Evolutionary conservation across 2,113 vertebrate species (phyloP).

Genomic region (Neopipo cinnamomea): DNA sequence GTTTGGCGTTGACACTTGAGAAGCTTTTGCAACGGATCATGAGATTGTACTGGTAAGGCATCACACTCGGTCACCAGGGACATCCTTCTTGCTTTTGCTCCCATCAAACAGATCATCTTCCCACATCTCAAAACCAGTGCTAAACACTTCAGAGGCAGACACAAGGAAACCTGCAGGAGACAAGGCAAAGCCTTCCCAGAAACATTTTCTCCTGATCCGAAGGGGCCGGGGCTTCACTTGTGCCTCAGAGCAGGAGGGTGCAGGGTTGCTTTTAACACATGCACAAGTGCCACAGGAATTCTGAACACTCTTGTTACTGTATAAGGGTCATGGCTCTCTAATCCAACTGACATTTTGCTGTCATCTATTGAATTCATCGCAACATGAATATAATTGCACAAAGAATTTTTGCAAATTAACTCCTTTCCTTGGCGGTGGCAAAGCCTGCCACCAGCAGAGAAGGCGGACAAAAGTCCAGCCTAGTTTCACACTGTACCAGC

Average conservation of each 20-base stretch:
- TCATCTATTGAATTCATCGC: background rate
- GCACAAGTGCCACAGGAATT: background rate
- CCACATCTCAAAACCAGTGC: background rate
- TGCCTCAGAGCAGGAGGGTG: background rate
- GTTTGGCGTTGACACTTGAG: background rate
- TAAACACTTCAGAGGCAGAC: background rate
- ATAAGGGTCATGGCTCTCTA: background rate
- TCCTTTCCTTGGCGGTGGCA: background rate
- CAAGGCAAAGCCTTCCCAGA: background rate
- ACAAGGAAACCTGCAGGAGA: background rate
- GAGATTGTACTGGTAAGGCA: background rate
- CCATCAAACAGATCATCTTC: background rate
- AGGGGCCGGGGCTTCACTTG: background rate
- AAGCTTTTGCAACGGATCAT: background rate
- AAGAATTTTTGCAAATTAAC: background rate
- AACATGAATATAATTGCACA: background rate
- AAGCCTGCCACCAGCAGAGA: background rate
- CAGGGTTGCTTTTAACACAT: background rate
- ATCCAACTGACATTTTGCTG: background rate
- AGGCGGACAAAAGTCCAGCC: background rate
- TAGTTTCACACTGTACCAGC: background rate
- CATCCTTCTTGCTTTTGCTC: background rate
- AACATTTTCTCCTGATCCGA: background rate
- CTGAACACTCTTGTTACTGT: background rate
- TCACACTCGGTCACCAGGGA: rapidly evolving